These are phyloP conservation scores for Oostethus manadensis DNA, from an alignment of 2,113 vertebrate genomes.

Conservation along the genomic window DNA sequence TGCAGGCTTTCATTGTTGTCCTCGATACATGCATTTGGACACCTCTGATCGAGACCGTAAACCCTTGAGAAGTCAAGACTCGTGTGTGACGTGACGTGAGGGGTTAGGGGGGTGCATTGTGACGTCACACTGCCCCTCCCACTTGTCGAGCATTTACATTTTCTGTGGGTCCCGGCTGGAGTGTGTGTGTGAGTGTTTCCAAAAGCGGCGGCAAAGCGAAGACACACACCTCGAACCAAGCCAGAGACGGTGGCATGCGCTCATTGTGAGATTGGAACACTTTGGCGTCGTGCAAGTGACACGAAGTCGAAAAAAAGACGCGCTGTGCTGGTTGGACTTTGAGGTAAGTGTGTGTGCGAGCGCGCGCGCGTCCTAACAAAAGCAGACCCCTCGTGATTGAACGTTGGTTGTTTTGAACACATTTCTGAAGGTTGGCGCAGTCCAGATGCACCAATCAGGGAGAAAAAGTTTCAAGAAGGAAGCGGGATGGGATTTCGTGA, in stretches of 20 bases:
- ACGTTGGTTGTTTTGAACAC: not conserved
- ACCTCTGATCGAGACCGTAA: too few relatives aligned
- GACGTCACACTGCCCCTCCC: conserved; percentile 55
- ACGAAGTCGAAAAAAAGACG: conserved; percentile 53
- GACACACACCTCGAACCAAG: conserved; percentile 62
- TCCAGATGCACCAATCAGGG: not conserved
- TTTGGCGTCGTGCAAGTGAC: conserved; percentile 47
- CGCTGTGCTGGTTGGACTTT: conserved; percentile 53
- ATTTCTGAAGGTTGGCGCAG: not conserved
- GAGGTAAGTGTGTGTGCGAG: conserved; percentile 56
- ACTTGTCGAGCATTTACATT: conserved; percentile 66
- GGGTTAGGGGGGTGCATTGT: conserved; percentile 27
- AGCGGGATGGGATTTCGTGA: conserved; percentile 37
- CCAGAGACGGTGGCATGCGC: conserved; percentile 49
- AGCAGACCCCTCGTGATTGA: conserved; percentile 38
- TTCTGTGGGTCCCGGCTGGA: conserved; percentile 60
- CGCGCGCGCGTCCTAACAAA: conserved; percentile 55
- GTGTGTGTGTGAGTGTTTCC: conserved; percentile 30
- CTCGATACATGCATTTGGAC: too few relatives aligned
- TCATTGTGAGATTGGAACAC: conserved; percentile 38
- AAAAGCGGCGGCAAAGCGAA: conserved; percentile 26
- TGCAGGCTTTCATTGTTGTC: too few relatives aligned
- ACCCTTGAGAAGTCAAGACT: too few relatives aligned
- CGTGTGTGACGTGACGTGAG: conserved; percentile 24
- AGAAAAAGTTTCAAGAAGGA: not conserved